These are phyloP conservation scores for Felis catus DNA, from an alignment of 2,113 vertebrate genomes.

Conservation along the genomic window F.catus_Fca126_mat1.0 CM031417.1:117753501-117754000, in stretches of 20 bases:
- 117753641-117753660: conserved; percentile 66
- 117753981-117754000: neutral
- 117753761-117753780: neutral
- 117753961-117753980: neutral
- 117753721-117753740: neutral
- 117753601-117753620: conserved; percentile 93
- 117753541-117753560: conserved; percentile 94
- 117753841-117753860: neutral
- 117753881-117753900: neutral
- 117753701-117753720: neutral
- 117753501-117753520: conserved; percentile 96
- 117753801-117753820: neutral
- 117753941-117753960: neutral
- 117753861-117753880: neutral
- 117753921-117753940: neutral
- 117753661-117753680: neutral
- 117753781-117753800: neutral
- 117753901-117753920: neutral
- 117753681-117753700: neutral
- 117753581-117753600: conserved; percentile 92
- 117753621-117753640: conserved; percentile 52
- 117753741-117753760: neutral
- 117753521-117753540: conserved; percentile 94
- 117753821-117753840: neutral
- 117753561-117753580: conserved; percentile 99